These are phyloP conservation scores for Aleiodes leptofemur DNA, from an alignment of 2,888 invertebrate species.

Conservation along the genomic window DNA sequence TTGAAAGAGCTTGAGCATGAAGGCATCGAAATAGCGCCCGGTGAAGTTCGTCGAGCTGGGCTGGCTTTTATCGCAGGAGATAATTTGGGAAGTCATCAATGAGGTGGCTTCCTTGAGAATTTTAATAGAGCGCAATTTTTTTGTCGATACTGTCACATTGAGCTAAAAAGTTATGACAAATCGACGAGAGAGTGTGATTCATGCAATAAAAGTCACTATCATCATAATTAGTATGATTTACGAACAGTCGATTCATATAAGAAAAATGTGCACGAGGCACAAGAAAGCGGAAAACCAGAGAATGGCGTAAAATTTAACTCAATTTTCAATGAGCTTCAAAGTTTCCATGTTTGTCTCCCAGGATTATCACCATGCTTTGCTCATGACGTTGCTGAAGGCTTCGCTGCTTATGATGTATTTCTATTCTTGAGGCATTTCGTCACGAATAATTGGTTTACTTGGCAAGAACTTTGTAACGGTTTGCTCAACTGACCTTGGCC, in stretches of 20 bases:
- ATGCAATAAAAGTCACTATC: neutral
- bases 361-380: conserved; percentile 62
- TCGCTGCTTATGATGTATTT: conserved; percentile 56
- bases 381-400: conserved; percentile 61
- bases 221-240: conserved; percentile 9
- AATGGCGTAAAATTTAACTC: conserved; percentile 61
- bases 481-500: no score
- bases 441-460: conserved; percentile 41
- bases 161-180: neutral
- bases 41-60: conserved; percentile 3
- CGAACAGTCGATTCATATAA: conserved; percentile 34
- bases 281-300: neutral
- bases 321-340: conserved; percentile 54
- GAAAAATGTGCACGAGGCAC: neutral
- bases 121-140: conserved; percentile 45
- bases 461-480: no score
- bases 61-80: conserved; percentile 54
- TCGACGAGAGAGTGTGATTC: neutral
- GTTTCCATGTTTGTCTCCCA: conserved; percentile 58
- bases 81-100: conserved; percentile 54
- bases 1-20: conserved; percentile 48
- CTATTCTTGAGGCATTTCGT: conserved; percentile 51
- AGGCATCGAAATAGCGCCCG: conserved; percentile 42
- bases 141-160: conserved; percentile 34
- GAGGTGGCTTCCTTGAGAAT: conserved; percentile 56